phyloP scores from a whole-genome alignment of 2,888 invertebrate genomes.

The Microdon myrmicae region DNA sequence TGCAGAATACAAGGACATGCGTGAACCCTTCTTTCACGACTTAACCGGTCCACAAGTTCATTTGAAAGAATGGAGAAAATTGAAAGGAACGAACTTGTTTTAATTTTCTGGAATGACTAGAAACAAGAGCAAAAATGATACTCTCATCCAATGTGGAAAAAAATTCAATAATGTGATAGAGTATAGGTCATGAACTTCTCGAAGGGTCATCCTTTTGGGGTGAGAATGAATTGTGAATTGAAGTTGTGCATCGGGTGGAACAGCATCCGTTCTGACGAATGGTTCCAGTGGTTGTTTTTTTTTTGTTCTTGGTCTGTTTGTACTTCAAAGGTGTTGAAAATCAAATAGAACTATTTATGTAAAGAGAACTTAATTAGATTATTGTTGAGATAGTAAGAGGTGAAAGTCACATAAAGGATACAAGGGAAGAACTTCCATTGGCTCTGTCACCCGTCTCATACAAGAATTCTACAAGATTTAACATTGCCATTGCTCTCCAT shows the following conservation, averaged over 20 bases:
- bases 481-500: no score
- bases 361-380: no score
- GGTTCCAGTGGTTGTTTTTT: no score
- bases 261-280: conserved; percentile 1
- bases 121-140: conserved; percentile 41
- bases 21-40: conserved; percentile 1
- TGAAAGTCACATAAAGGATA: no score
- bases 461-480: no score
- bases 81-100: conserved; percentile 26
- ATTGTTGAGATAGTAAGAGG: no score
- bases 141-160: conserved; percentile 39
- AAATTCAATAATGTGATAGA: conserved; percentile 41
- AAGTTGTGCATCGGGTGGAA: conserved; percentile 34
- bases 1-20: conserved; percentile 30
- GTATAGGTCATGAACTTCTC: conserved; percentile 35
- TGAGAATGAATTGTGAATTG: conserved; percentile 22
- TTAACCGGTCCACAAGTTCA: not conserved
- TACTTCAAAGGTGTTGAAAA: no score
- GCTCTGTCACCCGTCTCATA: no score
- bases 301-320: no score
- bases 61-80: not conserved
- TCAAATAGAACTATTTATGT: no score
- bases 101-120: conserved; percentile 44
- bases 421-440: no score
- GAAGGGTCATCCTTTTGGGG: conserved; percentile 37